Percentiles rank a stretch among this genome's conserved stretches.
These are phyloP conservation scores for Synergus laeviventris DNA, from an alignment of 2,888 invertebrate species.

Conservation along the genomic window DNA sequence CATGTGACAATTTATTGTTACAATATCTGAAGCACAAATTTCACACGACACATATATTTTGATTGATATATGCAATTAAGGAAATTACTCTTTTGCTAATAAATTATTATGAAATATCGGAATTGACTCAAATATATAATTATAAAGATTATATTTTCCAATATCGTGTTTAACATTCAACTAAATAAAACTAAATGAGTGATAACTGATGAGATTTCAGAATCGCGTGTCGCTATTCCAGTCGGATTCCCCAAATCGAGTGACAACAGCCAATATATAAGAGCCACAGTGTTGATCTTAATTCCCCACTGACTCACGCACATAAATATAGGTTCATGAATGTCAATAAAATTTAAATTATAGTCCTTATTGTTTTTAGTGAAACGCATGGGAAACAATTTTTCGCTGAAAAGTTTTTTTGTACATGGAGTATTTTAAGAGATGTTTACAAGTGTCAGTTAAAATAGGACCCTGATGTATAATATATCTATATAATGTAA, in stretches of 20 bases:
- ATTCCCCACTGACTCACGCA: not conserved
- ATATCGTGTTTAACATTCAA: too few species aligned
- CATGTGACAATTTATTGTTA: not conserved
- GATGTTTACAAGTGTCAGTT: too few species aligned
- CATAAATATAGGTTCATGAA: not conserved
- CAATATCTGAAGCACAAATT: not conserved
- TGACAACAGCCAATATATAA: not conserved
- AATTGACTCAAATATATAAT: not conserved
- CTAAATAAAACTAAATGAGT: not conserved
- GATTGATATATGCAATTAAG: not conserved
- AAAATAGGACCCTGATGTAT: too few species aligned
- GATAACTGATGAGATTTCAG: not conserved
- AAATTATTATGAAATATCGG: not conserved
- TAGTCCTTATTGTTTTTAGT: not conserved
- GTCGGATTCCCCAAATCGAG: not conserved
- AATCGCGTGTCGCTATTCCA: not conserved
- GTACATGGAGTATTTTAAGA: too few species aligned
- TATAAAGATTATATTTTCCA: too few species aligned
- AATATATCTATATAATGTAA: too few species aligned
- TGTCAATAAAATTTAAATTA: not conserved
- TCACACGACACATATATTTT: not conserved
- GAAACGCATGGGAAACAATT: too few species aligned
- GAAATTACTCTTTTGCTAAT: not conserved
- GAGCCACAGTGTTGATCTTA: not conserved
- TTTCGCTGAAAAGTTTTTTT: too few species aligned